Evolutionary conservation across 1,140 invertebrate species (phyloP), one percentile per base, ranked within the genome.

Genomic region (Asobara japonica): DNA sequence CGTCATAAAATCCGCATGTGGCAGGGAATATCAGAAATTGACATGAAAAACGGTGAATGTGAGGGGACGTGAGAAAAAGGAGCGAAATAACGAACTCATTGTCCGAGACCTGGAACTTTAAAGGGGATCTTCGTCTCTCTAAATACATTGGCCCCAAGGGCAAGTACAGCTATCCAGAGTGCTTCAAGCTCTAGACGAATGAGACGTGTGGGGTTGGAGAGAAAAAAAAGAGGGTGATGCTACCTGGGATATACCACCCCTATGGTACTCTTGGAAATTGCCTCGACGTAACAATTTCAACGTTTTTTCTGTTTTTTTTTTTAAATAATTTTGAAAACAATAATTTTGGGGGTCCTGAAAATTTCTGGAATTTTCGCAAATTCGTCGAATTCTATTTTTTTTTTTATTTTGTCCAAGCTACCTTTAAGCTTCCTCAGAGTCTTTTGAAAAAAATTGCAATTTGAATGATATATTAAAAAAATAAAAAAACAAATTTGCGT

Each of bases 11-110:
- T n/a, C 5, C 11, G 31, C 11, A 36, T 36, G 31, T 36, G 31
- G 31, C n/a, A 38, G 36, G 10, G 36, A 38, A 38, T 10, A 10
- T 38, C n/a, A 10, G 36, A 8, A 13, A 38, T 38, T 10, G 36
- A 38, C 18, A 51, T 16, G 20, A 18, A 3, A 30, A 33, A n/a
- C 60, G 36, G 48, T 65, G n/a, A 51, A 64, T 20, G 22, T 16
- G 33, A 41, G 13, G 13, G 22, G 36, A 48, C n/a, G n/a, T n/a
- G 31, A 60, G 64, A 36, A 72, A 56, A 60, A 29, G 8, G 38
- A 51, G 41, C 27, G 69, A 16, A 65, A 72, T 72, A 72, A 66
- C 70, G 64, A 72, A 65, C 70, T 72, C 70, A 72, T 72, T 72
- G 70, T 65, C 56, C 62, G 45, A 30, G 29, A 65, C n/a, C n/a